phyloP scores from a whole-genome alignment of 2,797 vertebrate genomes.

The Myotis daubentonii region DNA sequence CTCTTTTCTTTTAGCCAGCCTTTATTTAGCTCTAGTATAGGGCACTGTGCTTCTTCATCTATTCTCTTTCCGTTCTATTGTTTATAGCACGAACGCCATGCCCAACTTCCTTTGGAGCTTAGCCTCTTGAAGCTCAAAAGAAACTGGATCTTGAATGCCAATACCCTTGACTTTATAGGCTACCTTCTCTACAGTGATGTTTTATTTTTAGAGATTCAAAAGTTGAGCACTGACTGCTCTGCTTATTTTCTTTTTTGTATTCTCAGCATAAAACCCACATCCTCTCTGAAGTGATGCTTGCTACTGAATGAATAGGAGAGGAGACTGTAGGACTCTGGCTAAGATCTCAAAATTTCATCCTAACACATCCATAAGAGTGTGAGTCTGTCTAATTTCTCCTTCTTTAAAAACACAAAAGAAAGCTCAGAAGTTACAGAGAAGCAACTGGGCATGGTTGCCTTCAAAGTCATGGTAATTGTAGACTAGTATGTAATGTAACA shows the following conservation, averaged over 20 bases:
- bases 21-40: slow-evolving; percentile 1
- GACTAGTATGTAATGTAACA: not conserved
- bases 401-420: slow-evolving; percentile 9
- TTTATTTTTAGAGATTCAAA: slow-evolving; percentile 65
- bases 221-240: not conserved
- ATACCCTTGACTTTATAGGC: slow-evolving; percentile 43
- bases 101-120: not conserved
- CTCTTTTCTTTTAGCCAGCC: not conserved
- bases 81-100: not conserved
- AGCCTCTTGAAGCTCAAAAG: slow-evolving; percentile 32
- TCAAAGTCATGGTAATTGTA: not conserved
- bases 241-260: slow-evolving; percentile 43
- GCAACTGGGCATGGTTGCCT: not conserved
- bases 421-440: slow-evolving; percentile 17
- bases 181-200: slow-evolving; percentile 14
- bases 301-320: not conserved
- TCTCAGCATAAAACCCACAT: not conserved
- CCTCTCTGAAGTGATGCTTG: not conserved
- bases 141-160: slow-evolving; percentile 56
- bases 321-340: not conserved
- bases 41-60: not conserved
- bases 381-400: not conserved
- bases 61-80: slow-evolving; percentile 23
- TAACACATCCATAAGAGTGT: not conserved
- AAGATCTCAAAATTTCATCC: slow-evolving; percentile 21